A percentile compares a stretch with the other conserved stretches of the same genome.
Evolutionary conservation across 2,113 vertebrate genomes (phyloP).

Genomic region (Malurus cyaneus): DNA sequence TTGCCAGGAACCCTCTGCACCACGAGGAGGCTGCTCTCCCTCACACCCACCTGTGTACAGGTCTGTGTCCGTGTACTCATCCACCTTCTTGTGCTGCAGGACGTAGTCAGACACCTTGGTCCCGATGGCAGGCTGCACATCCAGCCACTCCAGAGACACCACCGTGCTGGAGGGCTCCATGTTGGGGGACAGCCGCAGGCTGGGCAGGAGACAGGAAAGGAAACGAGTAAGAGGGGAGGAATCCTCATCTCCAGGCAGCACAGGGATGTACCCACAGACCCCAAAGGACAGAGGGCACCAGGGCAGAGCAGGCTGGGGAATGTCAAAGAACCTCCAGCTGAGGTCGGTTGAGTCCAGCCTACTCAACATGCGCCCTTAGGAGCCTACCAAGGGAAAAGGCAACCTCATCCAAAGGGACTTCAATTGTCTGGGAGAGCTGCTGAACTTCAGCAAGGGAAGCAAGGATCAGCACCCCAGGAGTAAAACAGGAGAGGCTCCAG

Average conservation of each 20-base stretch:
- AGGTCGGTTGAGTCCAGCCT: not conserved
- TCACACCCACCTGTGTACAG: conserved; percentile 89
- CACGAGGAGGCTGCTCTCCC: not conserved
- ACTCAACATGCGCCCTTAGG: fast-evolving
- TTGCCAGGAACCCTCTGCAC: fast-evolving
- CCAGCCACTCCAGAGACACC: conserved; percentile 94
- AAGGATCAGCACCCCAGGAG: not conserved
- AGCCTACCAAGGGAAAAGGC: not conserved
- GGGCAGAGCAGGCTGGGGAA: not conserved
- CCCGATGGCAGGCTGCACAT: conserved; percentile 92
- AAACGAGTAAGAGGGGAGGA: not conserved
- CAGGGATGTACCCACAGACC: not conserved
- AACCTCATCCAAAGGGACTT: not conserved
- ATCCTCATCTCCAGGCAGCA: not conserved
- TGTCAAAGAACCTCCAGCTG: not conserved
- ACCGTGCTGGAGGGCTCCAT: conserved; percentile 96
- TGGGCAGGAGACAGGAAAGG: conserved; percentile 32
- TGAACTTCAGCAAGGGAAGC: not conserved
- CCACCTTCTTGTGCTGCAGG: conserved; percentile 96
- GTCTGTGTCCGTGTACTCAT: conserved; percentile 92
- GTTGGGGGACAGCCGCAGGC: conserved; percentile 85
- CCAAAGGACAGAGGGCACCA: not conserved
- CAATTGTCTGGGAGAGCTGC: not conserved
- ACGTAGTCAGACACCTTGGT: conserved; percentile 94
- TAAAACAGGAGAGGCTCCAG: not conserved